Evolutionary conservation across 2,888 invertebrate genomes (phyloP), one percentile per base, ranked within the genome.

Genomic region (Nebria salina): DNA sequence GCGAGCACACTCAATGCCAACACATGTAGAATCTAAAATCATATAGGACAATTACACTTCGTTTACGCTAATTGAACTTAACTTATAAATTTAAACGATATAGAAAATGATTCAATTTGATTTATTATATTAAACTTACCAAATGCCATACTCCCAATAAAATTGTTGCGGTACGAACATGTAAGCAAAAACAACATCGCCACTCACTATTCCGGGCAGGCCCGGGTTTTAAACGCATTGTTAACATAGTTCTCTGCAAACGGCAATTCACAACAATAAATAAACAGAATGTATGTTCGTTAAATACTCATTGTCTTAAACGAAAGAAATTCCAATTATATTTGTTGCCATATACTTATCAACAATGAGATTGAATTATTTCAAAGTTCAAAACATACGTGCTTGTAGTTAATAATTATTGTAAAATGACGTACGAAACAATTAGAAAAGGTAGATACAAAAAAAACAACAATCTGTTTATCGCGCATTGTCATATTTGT

Each of bases 71-170:
- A 68, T 68, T 15, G 15, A 78, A 73, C 20, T 73, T 83, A 72
- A 20, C 20, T 20, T 20, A 20, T 20, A 20, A 20, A 20, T 20
- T 1, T 20, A 20, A 20, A 20, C 20, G 20, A 20, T 20, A 20
- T 20, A 20, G 20, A 20, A 20, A 20, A 20, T 20, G 20, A 20
- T 20, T 20, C 20, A 20, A 20, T 20, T 20, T 20, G 20, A 20
- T 20, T 20, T 20, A n/a, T n/a, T n/a, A n/a, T 20, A 88, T 86
- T 76, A 65, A 77, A 89, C 93, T 92, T 90, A 96, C 95, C 91
- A 96, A 91, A 89, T 96, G 95, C 95, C 95, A 96, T 88, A 95
- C 91, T 86, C 96, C 96, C 83, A 96, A 92, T 83, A 95, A 90
- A 80, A 95, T 93, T 54, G 96, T 95, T 64, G 94, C 95, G 25